phyloP scores from a whole-genome alignment of 2,797 vertebrate species.

The Anisognathus igniventris region DNA sequence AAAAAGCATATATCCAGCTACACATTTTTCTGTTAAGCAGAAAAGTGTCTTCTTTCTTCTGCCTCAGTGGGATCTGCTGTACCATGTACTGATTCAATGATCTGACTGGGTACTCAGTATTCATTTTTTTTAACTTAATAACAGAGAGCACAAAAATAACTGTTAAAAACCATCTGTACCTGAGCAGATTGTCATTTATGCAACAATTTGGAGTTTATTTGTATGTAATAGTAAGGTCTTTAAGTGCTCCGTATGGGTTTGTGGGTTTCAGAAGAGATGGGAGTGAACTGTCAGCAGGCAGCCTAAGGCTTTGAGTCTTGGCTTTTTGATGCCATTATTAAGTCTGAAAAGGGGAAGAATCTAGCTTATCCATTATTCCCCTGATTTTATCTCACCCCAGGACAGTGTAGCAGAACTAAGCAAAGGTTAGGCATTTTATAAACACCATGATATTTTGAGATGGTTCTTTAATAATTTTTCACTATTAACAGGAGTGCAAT shows the following conservation, averaged over 20 bases:
- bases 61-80: slow-evolving; percentile 3
- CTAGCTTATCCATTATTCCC: not conserved
- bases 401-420: not conserved
- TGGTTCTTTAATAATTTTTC: not conserved
- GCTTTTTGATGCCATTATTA: not conserved
- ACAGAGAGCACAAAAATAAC: slow-evolving; percentile 23
- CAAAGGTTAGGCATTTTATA: not conserved
- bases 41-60: not conserved
- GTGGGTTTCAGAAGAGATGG: not conserved
- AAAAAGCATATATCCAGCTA: not conserved
- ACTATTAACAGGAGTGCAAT: not conserved
- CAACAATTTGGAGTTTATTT: slow-evolving; percentile 9
- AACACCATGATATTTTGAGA: not conserved
- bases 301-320: not conserved
- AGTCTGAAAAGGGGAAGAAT: not conserved
- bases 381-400: not conserved
- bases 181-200: slow-evolving; percentile 46
- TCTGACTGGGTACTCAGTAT: not conserved
- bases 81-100: slow-evolving; percentile 11
- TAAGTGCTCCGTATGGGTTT: not conserved
- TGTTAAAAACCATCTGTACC: slow-evolving; percentile 55
- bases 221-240: not conserved
- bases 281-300: not conserved
- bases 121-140: not conserved
- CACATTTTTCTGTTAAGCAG: not conserved